phyloP scores from a whole-genome alignment of 2,888 invertebrate genomes.

The Cryptops parisi region DNA sequence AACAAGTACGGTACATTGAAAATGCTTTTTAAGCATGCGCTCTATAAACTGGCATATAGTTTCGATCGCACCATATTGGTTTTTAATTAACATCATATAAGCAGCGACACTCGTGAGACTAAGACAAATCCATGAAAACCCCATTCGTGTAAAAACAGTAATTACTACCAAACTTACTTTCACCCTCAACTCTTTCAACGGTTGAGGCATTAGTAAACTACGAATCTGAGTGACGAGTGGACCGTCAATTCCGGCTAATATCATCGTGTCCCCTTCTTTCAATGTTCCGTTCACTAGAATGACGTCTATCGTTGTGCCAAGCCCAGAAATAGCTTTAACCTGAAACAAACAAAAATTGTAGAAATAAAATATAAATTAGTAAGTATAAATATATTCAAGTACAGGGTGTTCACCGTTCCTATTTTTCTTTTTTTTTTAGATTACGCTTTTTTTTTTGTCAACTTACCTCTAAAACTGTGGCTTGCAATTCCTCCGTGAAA shows the following conservation, averaged over 20 bases:
- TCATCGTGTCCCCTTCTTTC: conserved; percentile 81
- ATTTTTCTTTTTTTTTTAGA: too few species aligned
- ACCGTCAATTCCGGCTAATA: conserved; percentile 94
- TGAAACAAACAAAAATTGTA: conserved; percentile 19
- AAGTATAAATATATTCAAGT: background rate
- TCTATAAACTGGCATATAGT: too few species aligned
- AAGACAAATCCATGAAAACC: too few species aligned
- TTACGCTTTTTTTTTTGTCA: too few species aligned
- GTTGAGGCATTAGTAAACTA: conserved; percentile 93
- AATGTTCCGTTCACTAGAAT: conserved; percentile 95
- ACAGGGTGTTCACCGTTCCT: too few species aligned
- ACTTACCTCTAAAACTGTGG: conserved; percentile 35
- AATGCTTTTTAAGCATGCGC: too few species aligned
- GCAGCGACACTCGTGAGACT: too few species aligned
- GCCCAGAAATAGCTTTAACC: conserved; percentile 90
- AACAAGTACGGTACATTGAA: too few species aligned
- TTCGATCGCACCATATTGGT: too few species aligned
- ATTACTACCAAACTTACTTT: conserved; percentile 48
- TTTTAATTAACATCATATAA: too few species aligned
- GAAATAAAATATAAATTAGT: background rate
- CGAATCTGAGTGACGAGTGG: conserved; percentile 95
- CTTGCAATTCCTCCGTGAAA: conserved; percentile 80
- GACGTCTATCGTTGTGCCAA: conserved; percentile 97
- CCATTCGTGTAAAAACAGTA: too few species aligned
- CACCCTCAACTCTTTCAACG: conserved; percentile 90